Conservation (phyloP, 2,797 vertebrate genomes). For the Centropyge bicolor region DNA sequence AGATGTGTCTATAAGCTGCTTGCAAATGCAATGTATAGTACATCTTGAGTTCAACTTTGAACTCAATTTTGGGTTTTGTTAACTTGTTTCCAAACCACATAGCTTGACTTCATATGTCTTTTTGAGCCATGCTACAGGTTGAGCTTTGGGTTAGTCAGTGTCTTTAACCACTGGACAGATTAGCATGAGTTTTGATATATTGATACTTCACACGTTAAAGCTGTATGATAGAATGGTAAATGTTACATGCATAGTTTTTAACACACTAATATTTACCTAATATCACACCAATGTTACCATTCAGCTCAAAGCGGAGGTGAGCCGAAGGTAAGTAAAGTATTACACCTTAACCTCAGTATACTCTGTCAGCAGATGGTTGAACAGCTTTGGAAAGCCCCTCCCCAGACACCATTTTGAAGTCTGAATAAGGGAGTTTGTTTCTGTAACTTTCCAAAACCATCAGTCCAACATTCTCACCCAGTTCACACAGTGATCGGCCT, state of each 20-base stretch:
- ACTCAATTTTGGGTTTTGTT: background rate
- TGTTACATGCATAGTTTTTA: background rate
- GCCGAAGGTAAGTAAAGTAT: too few relatives aligned
- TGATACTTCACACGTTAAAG: too few relatives aligned
- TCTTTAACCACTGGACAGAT: background rate
- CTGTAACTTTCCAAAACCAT: background rate
- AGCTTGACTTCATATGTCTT: background rate
- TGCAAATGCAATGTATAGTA: conserved; percentile 5
- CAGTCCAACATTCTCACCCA: background rate
- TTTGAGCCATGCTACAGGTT: background rate
- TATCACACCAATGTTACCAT: too few relatives aligned
- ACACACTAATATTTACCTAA: too few relatives aligned
- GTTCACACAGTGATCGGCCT: background rate
- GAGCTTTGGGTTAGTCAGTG: background rate
- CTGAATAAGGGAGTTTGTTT: too few relatives aligned
- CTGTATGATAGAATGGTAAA: too few relatives aligned
- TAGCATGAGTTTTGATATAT: background rate
- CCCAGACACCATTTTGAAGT: too few relatives aligned
- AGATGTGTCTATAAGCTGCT: conserved; percentile 20
- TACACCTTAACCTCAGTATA: too few relatives aligned
- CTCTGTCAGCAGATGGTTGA: too few relatives aligned
- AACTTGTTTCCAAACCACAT: background rate
- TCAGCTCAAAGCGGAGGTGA: too few relatives aligned
- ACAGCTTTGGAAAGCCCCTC: too few relatives aligned
- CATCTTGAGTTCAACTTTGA: conserved; percentile 13